Percentiles rank a stretch among this genome's conserved stretches.
Evolutionary conservation across 2,888 invertebrate genomes (phyloP).

Genomic region (Thymelicus lineola): DNA sequence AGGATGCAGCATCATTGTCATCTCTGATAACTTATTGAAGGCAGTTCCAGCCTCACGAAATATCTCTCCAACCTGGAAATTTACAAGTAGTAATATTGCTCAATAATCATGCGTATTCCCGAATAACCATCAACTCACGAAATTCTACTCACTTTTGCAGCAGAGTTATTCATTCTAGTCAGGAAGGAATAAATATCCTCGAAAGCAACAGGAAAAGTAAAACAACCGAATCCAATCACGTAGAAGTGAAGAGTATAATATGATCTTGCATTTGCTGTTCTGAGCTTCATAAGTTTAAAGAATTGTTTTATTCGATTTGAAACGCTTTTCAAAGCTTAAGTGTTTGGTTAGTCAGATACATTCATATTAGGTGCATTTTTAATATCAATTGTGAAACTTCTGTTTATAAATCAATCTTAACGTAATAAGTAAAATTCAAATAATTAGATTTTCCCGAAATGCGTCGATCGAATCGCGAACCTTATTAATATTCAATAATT

Average conservation of each 20-base stretch:
- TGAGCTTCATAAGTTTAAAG: neutral
- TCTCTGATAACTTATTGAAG: slow-evolving; percentile 96
- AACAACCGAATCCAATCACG: neutral
- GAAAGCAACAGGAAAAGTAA: too few species aligned
- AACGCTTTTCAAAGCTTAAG: too few species aligned
- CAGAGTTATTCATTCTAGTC: neutral
- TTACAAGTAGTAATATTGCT: neutral
- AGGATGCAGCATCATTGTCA: slow-evolving; percentile 97
- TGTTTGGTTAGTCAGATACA: neutral
- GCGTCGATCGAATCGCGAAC: too few species aligned
- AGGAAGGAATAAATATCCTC: neutral
- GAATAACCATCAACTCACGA: neutral
- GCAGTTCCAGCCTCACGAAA: slow-evolving; percentile 98
- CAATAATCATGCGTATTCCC: too few species aligned
- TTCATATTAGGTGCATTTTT: too few species aligned
- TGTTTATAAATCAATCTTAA: too few species aligned
- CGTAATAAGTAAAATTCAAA: too few species aligned
- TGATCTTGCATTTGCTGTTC: neutral
- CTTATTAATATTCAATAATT: too few species aligned
- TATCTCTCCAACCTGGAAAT: slow-evolving; percentile 95
- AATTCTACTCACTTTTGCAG: slow-evolving; percentile 1
- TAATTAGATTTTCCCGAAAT: too few species aligned
- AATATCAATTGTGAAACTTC: too few species aligned
- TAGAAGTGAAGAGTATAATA: neutral
- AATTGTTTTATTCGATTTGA: neutral